These are phyloP conservation scores for Myzus persicae DNA, from an alignment of 1,140 invertebrate genomes.

Conservation along the genomic window DNA sequence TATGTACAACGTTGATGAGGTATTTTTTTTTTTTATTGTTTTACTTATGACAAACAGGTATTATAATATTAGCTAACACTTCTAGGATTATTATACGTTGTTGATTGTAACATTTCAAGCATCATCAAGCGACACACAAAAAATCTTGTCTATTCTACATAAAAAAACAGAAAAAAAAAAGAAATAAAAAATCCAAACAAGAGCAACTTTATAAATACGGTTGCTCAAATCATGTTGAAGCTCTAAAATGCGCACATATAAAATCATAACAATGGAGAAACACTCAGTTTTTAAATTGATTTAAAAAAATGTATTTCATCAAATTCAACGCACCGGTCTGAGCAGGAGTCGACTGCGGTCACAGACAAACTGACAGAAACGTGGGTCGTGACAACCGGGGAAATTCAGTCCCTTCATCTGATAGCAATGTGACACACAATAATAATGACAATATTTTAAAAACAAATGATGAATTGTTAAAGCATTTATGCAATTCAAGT, in stretches of 20 bases:
- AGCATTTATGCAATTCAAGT: slow-evolving; percentile 48
- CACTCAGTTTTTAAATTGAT: slow-evolving; percentile 57
- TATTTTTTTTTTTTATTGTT: slow-evolving; percentile 13
- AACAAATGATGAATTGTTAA: slow-evolving; percentile 50
- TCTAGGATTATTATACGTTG: slow-evolving; percentile 17
- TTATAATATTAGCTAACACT: slow-evolving; percentile 42
- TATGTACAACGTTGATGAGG: slow-evolving; percentile 57
- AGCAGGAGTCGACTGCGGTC: slow-evolving; percentile 93
- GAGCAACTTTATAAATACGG: not conserved
- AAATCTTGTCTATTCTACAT: slow-evolving; percentile 55
- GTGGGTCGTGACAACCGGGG: slow-evolving; percentile 91
- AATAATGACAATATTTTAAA: slow-evolving; percentile 60
- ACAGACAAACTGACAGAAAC: slow-evolving; percentile 92
- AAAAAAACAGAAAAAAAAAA: slow-evolving; percentile 30
- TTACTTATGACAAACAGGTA: slow-evolving; percentile 19
- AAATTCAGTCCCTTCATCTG: slow-evolving; percentile 95
- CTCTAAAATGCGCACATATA: slow-evolving; percentile 43
- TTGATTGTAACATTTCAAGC: slow-evolving; percentile 51
- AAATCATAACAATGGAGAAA: slow-evolving; percentile 56
- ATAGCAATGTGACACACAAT: slow-evolving; percentile 64
- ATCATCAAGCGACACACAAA: slow-evolving; percentile 53
- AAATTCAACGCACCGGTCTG: slow-evolving; percentile 83
- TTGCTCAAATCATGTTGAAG: slow-evolving; percentile 36
- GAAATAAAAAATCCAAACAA: slow-evolving; percentile 41
- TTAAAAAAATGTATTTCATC: slow-evolving; percentile 46